A percentile compares a stretch with the other conserved stretches of the same genome.
These are phyloP conservation scores for Caenorhabditis auriculariae DNA, from an alignment of 2,888 invertebrate species.

Conservation along the genomic window DNA sequence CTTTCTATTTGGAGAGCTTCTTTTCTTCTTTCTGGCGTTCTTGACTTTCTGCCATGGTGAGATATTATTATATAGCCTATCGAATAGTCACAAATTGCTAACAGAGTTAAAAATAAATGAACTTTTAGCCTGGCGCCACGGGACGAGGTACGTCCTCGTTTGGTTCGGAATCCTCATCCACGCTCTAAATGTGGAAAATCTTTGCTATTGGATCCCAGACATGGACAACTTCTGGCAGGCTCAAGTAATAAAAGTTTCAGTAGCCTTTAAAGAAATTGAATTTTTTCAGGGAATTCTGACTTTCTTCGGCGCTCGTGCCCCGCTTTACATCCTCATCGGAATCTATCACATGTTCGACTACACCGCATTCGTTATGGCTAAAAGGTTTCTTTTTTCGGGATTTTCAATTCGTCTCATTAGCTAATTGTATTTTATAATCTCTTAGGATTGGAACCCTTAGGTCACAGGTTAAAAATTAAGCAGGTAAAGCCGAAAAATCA, in stretches of 20 bases:
- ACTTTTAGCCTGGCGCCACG: slow-evolving; percentile 72
- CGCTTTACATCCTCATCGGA: slow-evolving; percentile 74
- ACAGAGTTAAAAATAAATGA: not conserved
- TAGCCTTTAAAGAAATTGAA: not conserved
- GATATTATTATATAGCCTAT: not conserved
- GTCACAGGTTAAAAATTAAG: no score
- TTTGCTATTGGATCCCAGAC: slow-evolving; percentile 75
- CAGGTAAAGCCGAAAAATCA: no score
- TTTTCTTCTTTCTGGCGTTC: slow-evolving; percentile 71
- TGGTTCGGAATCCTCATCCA: slow-evolving; percentile 78
- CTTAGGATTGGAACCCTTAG: no score
- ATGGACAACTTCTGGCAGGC: slow-evolving; percentile 85
- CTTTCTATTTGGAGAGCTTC: slow-evolving; percentile 73
- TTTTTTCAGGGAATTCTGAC: slow-evolving; percentile 69
- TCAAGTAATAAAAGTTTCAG: slow-evolving; percentile 57
- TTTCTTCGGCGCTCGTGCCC: slow-evolving; percentile 74
- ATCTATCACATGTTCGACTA: slow-evolving; percentile 71
- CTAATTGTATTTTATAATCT: no score
- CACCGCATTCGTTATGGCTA: slow-evolving; percentile 67
- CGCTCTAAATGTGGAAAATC: slow-evolving; percentile 75
- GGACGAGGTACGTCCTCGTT: slow-evolving; percentile 77
- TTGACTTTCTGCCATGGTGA: slow-evolving; percentile 72
- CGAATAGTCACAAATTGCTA: no score
- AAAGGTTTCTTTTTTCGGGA: slow-evolving; percentile 26
- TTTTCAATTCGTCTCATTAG: not conserved